A percentile compares a stretch with the other conserved stretches of the same genome.
These are phyloP conservation scores for Nymphalis polychloros DNA, from an alignment of 2,888 invertebrate species.

Conservation along the genomic window DNA sequence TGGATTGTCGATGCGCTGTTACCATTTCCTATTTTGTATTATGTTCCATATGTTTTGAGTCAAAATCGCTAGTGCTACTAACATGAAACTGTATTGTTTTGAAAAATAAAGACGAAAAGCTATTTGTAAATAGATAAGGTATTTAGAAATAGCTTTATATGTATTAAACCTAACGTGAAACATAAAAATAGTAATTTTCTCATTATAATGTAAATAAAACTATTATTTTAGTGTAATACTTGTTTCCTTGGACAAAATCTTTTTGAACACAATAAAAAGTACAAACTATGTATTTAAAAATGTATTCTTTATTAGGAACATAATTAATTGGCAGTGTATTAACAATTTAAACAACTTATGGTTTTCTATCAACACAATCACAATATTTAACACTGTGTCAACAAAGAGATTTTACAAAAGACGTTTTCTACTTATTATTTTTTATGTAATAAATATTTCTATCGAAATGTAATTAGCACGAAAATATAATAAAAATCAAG, in stretches of 20 bases:
- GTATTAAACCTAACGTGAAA: slow-evolving; percentile 61
- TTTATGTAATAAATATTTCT: too few relatives aligned
- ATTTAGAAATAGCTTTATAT: slow-evolving; percentile 75
- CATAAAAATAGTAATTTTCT: slow-evolving; percentile 75
- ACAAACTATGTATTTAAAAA: not conserved
- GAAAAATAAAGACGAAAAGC: slow-evolving; percentile 49
- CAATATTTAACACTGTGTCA: too few relatives aligned
- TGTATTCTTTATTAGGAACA: not conserved
- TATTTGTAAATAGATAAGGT: slow-evolving; percentile 71
- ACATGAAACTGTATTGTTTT: slow-evolving; percentile 41
- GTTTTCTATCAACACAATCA: too few relatives aligned
- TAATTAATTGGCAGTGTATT: not conserved
- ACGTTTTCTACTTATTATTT: too few relatives aligned
- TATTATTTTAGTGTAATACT: slow-evolving; percentile 70
- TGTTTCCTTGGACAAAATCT: slow-evolving; percentile 48
- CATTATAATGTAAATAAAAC: slow-evolving; percentile 77
- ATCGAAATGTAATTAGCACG: too few relatives aligned
- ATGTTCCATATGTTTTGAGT: slow-evolving; percentile 44
- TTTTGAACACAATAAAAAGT: not conserved
- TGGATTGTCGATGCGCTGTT: slow-evolving; percentile 45
- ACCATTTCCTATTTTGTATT: slow-evolving; percentile 42
- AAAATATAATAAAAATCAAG: too few relatives aligned
- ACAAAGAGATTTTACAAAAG: too few relatives aligned
- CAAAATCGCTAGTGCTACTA: slow-evolving; percentile 53
- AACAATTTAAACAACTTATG: not conserved